phyloP scores from a whole-genome alignment of 1,140 invertebrate genomes.

The Pseudomyrmex sp. region DNA sequence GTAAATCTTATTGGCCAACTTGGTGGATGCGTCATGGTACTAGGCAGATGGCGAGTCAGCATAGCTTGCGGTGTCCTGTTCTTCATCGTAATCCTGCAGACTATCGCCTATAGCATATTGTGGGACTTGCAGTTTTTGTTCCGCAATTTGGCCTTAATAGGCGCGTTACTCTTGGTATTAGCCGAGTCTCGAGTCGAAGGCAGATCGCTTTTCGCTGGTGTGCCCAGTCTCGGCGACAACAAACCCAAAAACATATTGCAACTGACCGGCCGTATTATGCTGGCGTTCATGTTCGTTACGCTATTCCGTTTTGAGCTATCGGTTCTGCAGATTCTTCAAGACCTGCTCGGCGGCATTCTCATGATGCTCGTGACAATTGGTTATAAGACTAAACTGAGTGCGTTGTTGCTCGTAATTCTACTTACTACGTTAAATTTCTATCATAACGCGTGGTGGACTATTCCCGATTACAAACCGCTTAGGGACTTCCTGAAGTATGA shows the following conservation, averaged over 20 bases:
- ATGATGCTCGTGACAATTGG: constrained; percentile 99
- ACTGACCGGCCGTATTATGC: constrained; percentile 96
- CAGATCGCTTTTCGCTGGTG: constrained; percentile 98
- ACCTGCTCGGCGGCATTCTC: constrained; percentile 96
- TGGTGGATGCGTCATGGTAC: constrained; percentile 97
- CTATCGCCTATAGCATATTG: constrained; percentile 98
- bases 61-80: constrained; percentile 98
- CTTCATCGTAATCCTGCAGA: constrained; percentile 98
- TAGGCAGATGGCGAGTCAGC: constrained; percentile 96
- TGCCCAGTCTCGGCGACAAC: constrained; percentile 98
- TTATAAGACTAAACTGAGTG: constrained; percentile 99
- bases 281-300: constrained; percentile 99
- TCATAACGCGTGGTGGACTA: constrained; percentile 99
- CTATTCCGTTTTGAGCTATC: constrained; percentile 97
- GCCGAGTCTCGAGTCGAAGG: constrained; percentile 97
- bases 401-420: constrained; percentile 96
- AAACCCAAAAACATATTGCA: constrained; percentile 99
- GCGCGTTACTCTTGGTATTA: constrained; percentile 96
- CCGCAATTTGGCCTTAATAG: constrained; percentile 98
- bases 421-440: constrained; percentile 97
- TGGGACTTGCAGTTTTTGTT: constrained; percentile 99
- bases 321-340: constrained; percentile 92
- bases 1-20: constrained; percentile 98
- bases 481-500: constrained; percentile 99
- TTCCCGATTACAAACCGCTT: constrained; percentile 97